Evolutionary conservation across 2,888 invertebrate species (phyloP).

Genomic region (Callosobruchus maculatus): DNA sequence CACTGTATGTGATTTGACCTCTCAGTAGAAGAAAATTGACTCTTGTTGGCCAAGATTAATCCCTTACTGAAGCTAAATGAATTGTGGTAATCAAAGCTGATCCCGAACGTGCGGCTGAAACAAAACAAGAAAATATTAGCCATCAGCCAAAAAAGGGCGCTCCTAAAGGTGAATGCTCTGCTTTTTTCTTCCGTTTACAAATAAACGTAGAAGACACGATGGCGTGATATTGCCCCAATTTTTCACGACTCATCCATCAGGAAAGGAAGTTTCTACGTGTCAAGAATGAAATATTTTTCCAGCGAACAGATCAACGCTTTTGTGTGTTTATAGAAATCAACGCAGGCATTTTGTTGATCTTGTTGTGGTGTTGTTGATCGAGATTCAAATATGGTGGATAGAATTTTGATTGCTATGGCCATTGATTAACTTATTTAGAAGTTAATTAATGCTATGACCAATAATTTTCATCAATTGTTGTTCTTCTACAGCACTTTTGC

Average conservation of each 20-base stretch:
- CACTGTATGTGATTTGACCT: no score
- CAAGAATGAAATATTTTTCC: not conserved
- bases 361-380: no score
- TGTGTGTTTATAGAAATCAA: no score
- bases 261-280: not conserved
- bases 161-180: not conserved
- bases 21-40: no score
- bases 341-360: no score
- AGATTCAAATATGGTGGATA: no score
- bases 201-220: not conserved
- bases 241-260: not conserved
- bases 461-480: no score
- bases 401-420: no score
- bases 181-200: not conserved
- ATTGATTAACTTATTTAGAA: no score
- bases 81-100: not conserved
- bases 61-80: not conserved
- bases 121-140: not conserved
- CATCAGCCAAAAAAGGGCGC: not conserved
- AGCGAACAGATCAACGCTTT: not conserved
- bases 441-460: no score
- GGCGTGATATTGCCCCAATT: not conserved
- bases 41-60: not conserved
- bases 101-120: not conserved
- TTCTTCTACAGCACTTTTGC: no score